Conservation (phyloP, 2,113 vertebrate species). For the Paracanthobrama guichenoti region DNA sequence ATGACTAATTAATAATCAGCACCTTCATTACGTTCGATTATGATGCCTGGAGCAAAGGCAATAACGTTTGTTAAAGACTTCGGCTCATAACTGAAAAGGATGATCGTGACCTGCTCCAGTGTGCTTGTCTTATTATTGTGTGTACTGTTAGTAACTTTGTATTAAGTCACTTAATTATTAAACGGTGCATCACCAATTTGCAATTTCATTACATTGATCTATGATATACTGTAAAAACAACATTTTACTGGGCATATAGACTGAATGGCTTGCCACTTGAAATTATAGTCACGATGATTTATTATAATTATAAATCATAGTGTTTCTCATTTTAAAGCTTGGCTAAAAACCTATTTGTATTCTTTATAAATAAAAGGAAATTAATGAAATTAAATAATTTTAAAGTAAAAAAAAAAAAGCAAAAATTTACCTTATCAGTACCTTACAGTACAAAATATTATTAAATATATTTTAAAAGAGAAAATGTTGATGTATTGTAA, state of each 20-base stretch:
- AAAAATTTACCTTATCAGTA: not conserved
- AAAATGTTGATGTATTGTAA: not conserved
- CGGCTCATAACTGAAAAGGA: not conserved
- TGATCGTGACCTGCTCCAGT: not conserved
- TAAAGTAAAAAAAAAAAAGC: not conserved
- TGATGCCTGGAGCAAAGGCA: constrained; percentile 8
- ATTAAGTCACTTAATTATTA: not conserved
- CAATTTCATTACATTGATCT: not conserved
- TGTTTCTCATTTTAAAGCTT: no score
- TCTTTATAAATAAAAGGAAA: not conserved
- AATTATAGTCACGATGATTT: no score
- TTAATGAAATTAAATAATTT: not conserved
- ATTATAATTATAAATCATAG: no score
- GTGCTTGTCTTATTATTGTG: not conserved
- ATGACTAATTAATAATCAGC: constrained; percentile 24
- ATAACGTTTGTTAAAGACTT: not conserved
- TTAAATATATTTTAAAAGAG: not conserved
- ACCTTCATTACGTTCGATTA: not conserved
- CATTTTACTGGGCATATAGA: no score
- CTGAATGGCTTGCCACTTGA: no score
- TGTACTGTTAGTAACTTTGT: not conserved
- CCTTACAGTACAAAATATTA: not conserved
- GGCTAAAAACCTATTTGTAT: no score
- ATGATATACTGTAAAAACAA: not conserved
- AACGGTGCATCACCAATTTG: not conserved